phyloP scores from a whole-genome alignment of 2,797 vertebrate genomes.

The Taeniopygia guttata region DNA sequence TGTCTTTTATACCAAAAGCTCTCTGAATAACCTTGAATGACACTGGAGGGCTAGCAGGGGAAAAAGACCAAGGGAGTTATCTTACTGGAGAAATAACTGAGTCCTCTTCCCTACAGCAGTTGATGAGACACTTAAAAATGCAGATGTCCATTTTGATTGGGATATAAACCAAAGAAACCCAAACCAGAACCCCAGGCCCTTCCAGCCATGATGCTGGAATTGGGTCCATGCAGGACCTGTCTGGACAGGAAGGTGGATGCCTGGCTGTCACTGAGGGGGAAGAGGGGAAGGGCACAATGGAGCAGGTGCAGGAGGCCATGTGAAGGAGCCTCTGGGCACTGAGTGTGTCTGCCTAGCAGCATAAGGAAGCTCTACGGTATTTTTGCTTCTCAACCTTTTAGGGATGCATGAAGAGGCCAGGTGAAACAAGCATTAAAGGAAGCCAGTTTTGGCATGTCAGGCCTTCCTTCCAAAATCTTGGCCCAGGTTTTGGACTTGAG shows the following conservation, averaged over 20 bases:
- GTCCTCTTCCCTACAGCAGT: neutral
- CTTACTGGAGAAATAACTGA: neutral
- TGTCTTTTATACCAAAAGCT: neutral
- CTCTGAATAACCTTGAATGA: neutral
- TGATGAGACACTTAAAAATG: neutral
- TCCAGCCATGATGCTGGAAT: neutral
- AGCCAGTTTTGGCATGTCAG: neutral
- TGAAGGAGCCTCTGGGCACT: neutral
- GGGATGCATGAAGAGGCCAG: neutral
- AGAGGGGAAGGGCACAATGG: neutral
- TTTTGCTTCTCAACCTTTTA: neutral
- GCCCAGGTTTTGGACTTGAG: neutral
- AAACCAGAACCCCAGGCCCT: neutral
- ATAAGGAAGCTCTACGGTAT: neutral
- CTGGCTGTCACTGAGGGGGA: neutral
- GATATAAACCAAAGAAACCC: neutral
- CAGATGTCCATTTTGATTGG: neutral
- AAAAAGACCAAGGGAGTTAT: neutral
- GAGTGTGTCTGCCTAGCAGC: neutral
- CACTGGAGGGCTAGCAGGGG: neutral
- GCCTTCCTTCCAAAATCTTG: neutral
- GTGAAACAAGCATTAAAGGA: neutral
- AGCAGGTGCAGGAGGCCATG: neutral
- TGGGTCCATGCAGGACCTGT: neutral
- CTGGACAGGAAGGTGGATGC: neutral